Evolutionary conservation across 2,888 invertebrate genomes (phyloP), one percentile per base, ranked within the genome.

Genomic region (Andrena marginata): DNA sequence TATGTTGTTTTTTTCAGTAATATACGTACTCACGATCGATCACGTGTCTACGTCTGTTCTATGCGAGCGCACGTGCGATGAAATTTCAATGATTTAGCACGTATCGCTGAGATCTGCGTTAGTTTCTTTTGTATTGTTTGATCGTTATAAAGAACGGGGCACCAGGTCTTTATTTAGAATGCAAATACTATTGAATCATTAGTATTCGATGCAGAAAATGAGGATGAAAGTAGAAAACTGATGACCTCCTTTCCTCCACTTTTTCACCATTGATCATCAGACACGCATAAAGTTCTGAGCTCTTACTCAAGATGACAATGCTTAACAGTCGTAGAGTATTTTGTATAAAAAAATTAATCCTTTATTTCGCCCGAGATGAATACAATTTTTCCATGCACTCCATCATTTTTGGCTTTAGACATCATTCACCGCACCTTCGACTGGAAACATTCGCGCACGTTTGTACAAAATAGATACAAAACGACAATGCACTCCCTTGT

Each of bases 11-110:
- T 0, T 72, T 77, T 48, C n/a, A 8, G 10, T 2, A 42, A 8
- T 2, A 77, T 77, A 77, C 73, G 59, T 77, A 77, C 77, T 73
- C 35, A 64, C 8, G 4, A 5, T 49, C 16, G 49, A 20, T 26
- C 48, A 48, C 16, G 13, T 1, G 13, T 3, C 13, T 42, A 42
- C 42, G 13, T 13, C 13, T 2, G 23, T 13, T 42, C 4, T 26
- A 13, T 3, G 20, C 20, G 35, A 20, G 8, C 23, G 16, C 26
- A 29, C 7, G 13, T 63, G 62, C n/a, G 33, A n/a, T 33, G 13
- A 29, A 31, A 59, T 59, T 48, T 60, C 33, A 29, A 31, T 8
- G 10, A 69, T 54, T 31, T 70, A 6, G 2, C 4, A 33, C 23
- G 16, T 23, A 42, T 42, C 42, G 42, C 42, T 42, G 42, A 42